Base-by-base conservation (phyloP, 2,888 invertebrate genomes). In the Galeopsomyia nigrocyanea region DNA sequence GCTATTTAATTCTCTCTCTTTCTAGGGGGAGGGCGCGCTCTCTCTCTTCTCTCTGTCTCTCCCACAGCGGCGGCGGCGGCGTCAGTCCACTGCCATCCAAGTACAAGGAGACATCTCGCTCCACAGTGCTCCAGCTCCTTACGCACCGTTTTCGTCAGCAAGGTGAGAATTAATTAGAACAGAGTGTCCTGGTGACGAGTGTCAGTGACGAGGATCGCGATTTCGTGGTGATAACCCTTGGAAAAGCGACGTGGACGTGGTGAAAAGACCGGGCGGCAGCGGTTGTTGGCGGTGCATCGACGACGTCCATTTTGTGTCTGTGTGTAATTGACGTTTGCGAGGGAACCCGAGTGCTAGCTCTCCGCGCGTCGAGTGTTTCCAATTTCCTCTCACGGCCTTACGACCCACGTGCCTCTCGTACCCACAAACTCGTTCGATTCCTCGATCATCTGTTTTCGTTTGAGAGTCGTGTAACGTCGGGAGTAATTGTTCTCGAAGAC, bases 31-130 rank as follows among this genome's bases (percentile, higher is more conserved):
- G 65, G 51, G 73, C 16, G 56, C 22, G 14, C 63, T 26, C 17
- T 16, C 26, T 26, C 13, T 16, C 26, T 39, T 39, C 39, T 39
- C 39, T 39, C 39, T 39, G 5, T 39, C 13, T 39, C 39, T 80
- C 78, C 77, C 76, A 76, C 77, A 75, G 77, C 77, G 61, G 10
- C 39, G 13, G 39, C 39, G 13, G 68, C 77, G 79, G 81, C 81
- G 80, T 81, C 82, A 82, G 82, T 82, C 82, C 83, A 84, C 84
- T 84, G 84, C 83, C 84, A 83, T 80, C 81, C 80, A 79, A 80
- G 83, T 81, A 80, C 80, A 81, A 81, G 82, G 81, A 82, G 81
- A 78, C 78, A 76, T 76, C 69, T 53, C 31, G 55, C n/a, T 50
- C 77, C 79, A 78, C 78, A 77, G 78, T 72, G 78, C 73, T 75